phyloP scores from a whole-genome alignment of 2,888 invertebrate species.

The Limnephilus lunatus region DNA sequence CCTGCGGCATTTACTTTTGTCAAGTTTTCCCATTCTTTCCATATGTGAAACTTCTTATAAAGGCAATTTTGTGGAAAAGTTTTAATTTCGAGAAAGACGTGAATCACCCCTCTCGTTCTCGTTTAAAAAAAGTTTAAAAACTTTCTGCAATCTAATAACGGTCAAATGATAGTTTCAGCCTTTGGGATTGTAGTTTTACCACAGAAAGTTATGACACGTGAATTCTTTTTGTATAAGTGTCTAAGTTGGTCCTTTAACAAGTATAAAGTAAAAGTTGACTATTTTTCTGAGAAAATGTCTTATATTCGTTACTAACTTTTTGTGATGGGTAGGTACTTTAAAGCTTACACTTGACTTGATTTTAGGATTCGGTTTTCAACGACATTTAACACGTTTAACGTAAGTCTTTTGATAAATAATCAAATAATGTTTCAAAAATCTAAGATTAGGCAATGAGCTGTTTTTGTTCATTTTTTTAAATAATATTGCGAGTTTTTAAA shows the following conservation, averaged over 20 bases:
- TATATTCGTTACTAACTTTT: background rate
- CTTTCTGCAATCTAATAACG: background rate
- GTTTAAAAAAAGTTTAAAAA: background rate
- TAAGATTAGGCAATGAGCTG: background rate
- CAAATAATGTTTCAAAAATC: background rate
- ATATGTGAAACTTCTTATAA: slow-evolving; percentile 41
- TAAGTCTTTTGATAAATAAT: background rate
- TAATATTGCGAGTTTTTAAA: background rate
- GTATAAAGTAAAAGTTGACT: background rate
- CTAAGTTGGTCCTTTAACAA: background rate
- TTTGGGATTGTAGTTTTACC: background rate
- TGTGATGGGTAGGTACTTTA: background rate
- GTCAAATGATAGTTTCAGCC: slow-evolving; percentile 26
- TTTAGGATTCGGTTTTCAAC: background rate
- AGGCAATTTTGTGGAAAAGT: slow-evolving; percentile 14
- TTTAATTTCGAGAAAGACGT: slow-evolving; percentile 41
- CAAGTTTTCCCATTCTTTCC: slow-evolving; percentile 14
- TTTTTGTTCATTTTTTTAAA: background rate
- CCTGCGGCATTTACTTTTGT: background rate
- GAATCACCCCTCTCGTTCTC: background rate
- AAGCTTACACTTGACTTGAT: background rate
- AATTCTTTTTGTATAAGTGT: background rate
- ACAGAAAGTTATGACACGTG: background rate
- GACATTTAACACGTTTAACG: background rate
- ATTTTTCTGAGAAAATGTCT: background rate